phyloP scores from a whole-genome alignment of 2,888 invertebrate species.

The Harmothoe impar region DNA sequence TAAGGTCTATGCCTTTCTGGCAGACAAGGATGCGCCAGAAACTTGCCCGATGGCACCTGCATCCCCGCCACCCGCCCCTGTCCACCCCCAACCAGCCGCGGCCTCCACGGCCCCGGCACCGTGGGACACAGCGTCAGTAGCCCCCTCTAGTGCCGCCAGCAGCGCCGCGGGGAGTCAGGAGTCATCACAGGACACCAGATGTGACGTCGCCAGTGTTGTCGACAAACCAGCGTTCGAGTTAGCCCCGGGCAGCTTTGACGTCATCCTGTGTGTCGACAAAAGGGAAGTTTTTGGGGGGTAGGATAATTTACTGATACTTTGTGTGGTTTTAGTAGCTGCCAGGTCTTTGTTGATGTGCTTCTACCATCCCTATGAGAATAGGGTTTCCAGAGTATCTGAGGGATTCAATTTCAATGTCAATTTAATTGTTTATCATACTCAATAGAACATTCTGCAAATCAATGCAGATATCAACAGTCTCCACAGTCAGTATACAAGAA shows the following conservation, averaged over 20 bases:
- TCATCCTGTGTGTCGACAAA: slow-evolving; percentile 92
- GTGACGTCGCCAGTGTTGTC: background rate
- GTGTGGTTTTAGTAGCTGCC: no score
- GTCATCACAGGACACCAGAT: slow-evolving; percentile 5
- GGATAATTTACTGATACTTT: no score
- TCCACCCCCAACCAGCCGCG: background rate
- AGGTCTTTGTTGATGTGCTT: no score
- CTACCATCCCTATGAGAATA: no score
- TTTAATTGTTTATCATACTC: no score
- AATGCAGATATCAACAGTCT: no score
- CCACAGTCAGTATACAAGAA: no score
- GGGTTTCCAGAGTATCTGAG: no score
- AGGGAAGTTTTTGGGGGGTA: slow-evolving; percentile 89
- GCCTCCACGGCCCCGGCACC: background rate
- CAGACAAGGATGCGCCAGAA: slow-evolving; percentile 73
- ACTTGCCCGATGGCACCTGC: background rate
- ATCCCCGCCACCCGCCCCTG: background rate
- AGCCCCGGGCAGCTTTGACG: slow-evolving; percentile 87
- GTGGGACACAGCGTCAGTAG: background rate
- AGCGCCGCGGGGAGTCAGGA: background rate
- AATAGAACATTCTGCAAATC: no score
- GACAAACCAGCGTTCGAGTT: slow-evolving; percentile 81
- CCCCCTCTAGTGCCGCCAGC: background rate
- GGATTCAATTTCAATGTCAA: no score
- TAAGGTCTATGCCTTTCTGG: slow-evolving; percentile 76